Evolutionary conservation across 2,888 invertebrate genomes (phyloP), one percentile per base, ranked within the genome.

Genomic region (Diadromus collaris): DNA sequence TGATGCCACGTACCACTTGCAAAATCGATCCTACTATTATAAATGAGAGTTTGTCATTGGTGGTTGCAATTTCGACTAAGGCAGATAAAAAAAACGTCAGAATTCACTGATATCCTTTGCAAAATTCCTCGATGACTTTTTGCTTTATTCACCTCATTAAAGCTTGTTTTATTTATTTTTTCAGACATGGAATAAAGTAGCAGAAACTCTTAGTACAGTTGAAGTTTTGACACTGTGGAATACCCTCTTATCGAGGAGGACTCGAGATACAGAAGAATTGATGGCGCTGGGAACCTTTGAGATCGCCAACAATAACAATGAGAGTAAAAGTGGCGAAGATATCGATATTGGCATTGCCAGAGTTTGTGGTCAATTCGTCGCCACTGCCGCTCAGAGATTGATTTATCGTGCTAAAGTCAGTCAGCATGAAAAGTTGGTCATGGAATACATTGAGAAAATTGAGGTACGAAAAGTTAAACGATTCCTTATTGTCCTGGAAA

Each of bases 181-280:
- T 74, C 63, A 90, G 89, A 82, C 87, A 16, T 86, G 85, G 82
- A 82, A 84, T 32, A 83, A 80, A 76, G 78, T 90, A 76, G 83
- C 81, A 32, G 84, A 82, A 58, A 84, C 81, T 73, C 79, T 90
- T 38, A 80, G 83, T 68, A 46, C 73, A 27, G 78, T 88, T n/a
- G 85, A 88, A 68, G 82, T 87, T 54, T 69, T 86, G 56, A 83
- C 84, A 32, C 72, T 90, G 21, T 90, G 89, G 89, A 83, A 83
- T 71, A 79, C 84, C 21, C 80, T 90, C 16, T 82, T 87, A 79
- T 78, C 86, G 72, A 83, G 73, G n/a, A 82, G 88, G 56, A 81
- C 83, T 16, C 70, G 84, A 29, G 85, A 85, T 19, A 86, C 88
- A 9, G 84, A 89, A 21, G 77, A 73, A 56, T 78, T 90, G 46